phyloP scores from a whole-genome alignment of 53 echinoderm and acorn worm genomes.

The Mesocentrotus franciscanus region DNA sequence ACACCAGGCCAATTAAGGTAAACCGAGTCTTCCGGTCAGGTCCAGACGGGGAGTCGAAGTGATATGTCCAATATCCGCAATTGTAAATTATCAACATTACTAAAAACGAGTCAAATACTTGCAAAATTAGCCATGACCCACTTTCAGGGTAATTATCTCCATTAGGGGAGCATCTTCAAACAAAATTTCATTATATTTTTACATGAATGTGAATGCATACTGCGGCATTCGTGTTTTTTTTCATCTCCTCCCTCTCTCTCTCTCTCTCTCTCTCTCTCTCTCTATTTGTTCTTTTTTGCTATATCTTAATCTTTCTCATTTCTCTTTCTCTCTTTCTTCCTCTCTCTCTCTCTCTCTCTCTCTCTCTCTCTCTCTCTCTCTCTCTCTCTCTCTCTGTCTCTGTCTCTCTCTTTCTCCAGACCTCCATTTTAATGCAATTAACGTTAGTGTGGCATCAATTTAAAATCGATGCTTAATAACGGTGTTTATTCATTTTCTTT shows the following conservation, averaged over 20 bases:
- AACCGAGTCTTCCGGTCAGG: slow-evolving; percentile 41
- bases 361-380: neutral
- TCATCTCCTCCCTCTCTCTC: neutral
- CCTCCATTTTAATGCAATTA: no score
- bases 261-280: no score
- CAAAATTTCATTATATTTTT: neutral
- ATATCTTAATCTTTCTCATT: no score
- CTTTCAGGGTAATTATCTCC: neutral
- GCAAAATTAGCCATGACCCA: slow-evolving; percentile 15
- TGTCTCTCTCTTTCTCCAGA: neutral
- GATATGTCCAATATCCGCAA: slow-evolving; percentile 37
- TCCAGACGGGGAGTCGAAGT: neutral
- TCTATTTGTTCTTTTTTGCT: no score
- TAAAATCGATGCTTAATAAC: no score
- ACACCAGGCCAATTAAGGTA: slow-evolving; percentile 45
- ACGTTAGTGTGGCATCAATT: no score
- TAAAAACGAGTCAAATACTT: neutral
- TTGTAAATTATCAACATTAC: slow-evolving; percentile 7
- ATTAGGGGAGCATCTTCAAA: neutral
- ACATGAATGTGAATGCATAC: neutral
- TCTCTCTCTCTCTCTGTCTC: neutral
- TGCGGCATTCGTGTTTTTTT: neutral
- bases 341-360: neutral
- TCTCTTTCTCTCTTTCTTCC: neutral
- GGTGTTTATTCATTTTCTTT: no score